Percentiles rank a stretch among this genome's conserved stretches.
These are phyloP conservation scores for Aleiodes alternator DNA, from an alignment of 2,888 invertebrate genomes.

Conservation along the genomic window DNA sequence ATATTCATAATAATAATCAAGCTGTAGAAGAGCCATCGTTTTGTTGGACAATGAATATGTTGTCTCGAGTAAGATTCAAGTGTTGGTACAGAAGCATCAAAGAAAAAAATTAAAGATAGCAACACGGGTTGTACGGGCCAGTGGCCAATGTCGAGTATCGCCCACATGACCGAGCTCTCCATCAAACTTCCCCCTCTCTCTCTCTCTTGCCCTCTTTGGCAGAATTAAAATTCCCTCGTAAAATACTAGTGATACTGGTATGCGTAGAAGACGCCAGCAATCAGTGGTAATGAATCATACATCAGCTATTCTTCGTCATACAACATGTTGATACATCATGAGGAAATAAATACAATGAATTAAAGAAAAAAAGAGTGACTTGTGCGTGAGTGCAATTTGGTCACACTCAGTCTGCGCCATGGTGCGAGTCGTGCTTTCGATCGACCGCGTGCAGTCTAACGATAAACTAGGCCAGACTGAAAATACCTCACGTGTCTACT, in stretches of 20 bases:
- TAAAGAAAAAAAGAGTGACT: conserved; percentile 13
- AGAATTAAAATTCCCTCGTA: conserved; percentile 8
- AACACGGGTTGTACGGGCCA: background rate
- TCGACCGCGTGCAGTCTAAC: conserved; percentile 47
- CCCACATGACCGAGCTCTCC: background rate
- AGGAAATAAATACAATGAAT: conserved; percentile 20
- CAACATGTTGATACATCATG: conserved; percentile 7
- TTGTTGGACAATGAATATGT: conserved; percentile 14
- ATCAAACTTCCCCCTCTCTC: conserved; percentile 3
- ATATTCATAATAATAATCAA: background rate
- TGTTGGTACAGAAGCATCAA: background rate
- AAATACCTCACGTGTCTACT: conserved; percentile 48
- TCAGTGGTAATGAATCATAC: conserved; percentile 12
- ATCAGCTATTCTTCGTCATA: background rate
- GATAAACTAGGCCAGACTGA: conserved; percentile 50
- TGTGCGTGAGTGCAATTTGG: conserved; percentile 43
- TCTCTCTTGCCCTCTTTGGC: background rate
- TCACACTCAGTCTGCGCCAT: conserved; percentile 43
- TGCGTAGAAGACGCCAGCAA: conserved; percentile 17
- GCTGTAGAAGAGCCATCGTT: background rate
- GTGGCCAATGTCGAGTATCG: conserved; percentile 17
- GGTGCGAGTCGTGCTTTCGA: conserved; percentile 43
- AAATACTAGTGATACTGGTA: background rate
- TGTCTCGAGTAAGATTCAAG: background rate
- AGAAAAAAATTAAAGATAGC: background rate